Percentiles rank a stretch among this genome's conserved stretches.
Conservation (phyloP, 2,888 invertebrate genomes). For the Phalera bucephala region DNA sequence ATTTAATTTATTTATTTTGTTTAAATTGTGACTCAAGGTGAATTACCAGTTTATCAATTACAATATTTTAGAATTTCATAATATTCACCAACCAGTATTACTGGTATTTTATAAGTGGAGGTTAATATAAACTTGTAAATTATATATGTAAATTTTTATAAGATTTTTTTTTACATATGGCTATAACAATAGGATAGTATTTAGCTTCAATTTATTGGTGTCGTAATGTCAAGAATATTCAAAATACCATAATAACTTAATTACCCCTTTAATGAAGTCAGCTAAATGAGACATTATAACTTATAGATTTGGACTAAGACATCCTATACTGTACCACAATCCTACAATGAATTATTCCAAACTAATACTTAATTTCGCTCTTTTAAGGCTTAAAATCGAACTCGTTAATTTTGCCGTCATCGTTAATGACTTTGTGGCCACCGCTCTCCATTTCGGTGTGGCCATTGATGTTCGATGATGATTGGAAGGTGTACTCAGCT, state of each 20-base stretch:
- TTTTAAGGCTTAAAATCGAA: slow-evolving; percentile 57
- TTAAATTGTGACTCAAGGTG: neutral
- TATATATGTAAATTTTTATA: too few species aligned
- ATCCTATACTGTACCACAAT: too few species aligned
- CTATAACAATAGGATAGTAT: neutral
- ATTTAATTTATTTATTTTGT: neutral
- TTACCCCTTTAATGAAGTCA: too few species aligned
- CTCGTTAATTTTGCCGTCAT: slow-evolving; percentile 87
- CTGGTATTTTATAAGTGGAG: neutral
- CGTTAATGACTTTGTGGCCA: slow-evolving; percentile 86
- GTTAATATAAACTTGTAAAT: too few species aligned
- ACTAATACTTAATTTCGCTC: neutral
- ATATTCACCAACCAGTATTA: neutral
- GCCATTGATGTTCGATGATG: slow-evolving; percentile 83
- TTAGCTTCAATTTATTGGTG: too few species aligned
- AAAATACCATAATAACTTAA: too few species aligned
- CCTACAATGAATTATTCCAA: slow-evolving; percentile 1
- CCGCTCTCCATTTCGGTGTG: slow-evolving; percentile 81
- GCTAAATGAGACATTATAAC: too few species aligned
- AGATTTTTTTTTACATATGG: too few species aligned
- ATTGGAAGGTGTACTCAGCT: slow-evolving; percentile 85
- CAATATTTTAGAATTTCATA: neutral
- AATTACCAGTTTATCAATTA: neutral
- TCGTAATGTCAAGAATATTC: too few species aligned
- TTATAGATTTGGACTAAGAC: too few species aligned